Conservation (phyloP, 2,888 invertebrate genomes). For the Pandemis cinnamomeana region DNA sequence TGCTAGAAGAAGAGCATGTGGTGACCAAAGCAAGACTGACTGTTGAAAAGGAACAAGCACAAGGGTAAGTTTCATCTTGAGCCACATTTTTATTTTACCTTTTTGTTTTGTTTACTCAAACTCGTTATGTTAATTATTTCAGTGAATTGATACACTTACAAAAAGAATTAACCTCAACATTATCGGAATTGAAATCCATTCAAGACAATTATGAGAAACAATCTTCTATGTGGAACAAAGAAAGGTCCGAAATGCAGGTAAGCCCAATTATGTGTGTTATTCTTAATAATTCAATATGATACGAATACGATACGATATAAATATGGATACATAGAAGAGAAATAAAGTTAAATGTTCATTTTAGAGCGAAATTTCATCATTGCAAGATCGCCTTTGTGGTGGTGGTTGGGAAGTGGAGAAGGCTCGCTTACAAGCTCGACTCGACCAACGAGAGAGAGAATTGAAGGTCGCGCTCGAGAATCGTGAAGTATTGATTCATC, state of each 20-base stretch:
- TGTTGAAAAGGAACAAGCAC: slow-evolving; percentile 91
- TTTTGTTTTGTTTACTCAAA: slow-evolving; percentile 24
- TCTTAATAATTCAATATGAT: slow-evolving; percentile 29
- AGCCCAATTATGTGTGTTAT: slow-evolving; percentile 1
- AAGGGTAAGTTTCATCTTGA: slow-evolving; percentile 78
- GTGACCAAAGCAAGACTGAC: slow-evolving; percentile 92
- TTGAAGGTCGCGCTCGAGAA: slow-evolving; percentile 90
- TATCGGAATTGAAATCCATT: slow-evolving; percentile 86
- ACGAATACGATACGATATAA: too few species aligned
- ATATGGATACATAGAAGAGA: neutral
- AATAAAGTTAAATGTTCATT: slow-evolving; percentile 10
- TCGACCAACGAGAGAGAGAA: slow-evolving; percentile 91
- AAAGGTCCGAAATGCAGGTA: slow-evolving; percentile 89
- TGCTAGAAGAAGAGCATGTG: slow-evolving; percentile 93
- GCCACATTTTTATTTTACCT: neutral
- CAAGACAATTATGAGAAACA: slow-evolving; percentile 87
- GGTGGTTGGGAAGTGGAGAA: slow-evolving; percentile 87
- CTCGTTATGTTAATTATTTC: slow-evolving; percentile 48
- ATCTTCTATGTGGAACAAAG: slow-evolving; percentile 89
- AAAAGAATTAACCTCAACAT: slow-evolving; percentile 85
- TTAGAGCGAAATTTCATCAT: slow-evolving; percentile 73
- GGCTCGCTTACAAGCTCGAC: slow-evolving; percentile 86
- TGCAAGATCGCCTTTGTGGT: slow-evolving; percentile 80
- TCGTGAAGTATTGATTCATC: slow-evolving; percentile 89
- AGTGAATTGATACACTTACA: slow-evolving; percentile 86